Evolutionary conservation across 2,797 vertebrate genomes (phyloP).

Genomic region (Pelobates cultripes): DNA sequence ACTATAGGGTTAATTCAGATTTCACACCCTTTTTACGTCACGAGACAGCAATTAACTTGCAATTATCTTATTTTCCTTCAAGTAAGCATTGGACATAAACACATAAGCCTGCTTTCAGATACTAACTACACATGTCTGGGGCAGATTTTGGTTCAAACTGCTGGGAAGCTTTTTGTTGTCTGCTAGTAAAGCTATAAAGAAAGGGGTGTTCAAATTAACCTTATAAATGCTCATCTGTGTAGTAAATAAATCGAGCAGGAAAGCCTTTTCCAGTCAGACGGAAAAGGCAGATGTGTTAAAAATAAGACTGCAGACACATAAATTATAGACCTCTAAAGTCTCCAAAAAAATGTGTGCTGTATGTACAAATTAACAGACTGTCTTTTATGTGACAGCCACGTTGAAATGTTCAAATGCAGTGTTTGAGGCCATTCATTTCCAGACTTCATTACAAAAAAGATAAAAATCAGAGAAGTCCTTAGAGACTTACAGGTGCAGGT

Average conservation of each 20-base stretch:
- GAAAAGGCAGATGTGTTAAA: slow-evolving; percentile 48
- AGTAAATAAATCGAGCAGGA: slow-evolving; percentile 45
- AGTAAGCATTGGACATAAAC: slow-evolving; percentile 21
- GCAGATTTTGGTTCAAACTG: slow-evolving; percentile 5
- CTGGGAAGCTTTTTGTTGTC: slow-evolving; percentile 34
- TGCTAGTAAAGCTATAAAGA: slow-evolving; percentile 22
- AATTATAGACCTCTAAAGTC: slow-evolving; percentile 59
- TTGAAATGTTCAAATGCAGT: slow-evolving; percentile 43
- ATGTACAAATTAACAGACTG: slow-evolving; percentile 53
- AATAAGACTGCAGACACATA: slow-evolving; percentile 57
- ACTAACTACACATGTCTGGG: slow-evolving; percentile 5
- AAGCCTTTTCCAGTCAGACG: slow-evolving; percentile 42
- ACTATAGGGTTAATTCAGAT: slow-evolving; percentile 8
- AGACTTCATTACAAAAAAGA: slow-evolving; percentile 43
- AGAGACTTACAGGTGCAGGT: slow-evolving; percentile 38
- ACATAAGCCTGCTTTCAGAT: slow-evolving; percentile 40
- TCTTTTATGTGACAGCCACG: slow-evolving; percentile 52
- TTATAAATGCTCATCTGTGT: slow-evolving; percentile 51
- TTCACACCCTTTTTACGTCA: slow-evolving; percentile 43
- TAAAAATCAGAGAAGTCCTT: slow-evolving; percentile 45
- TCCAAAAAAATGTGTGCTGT: slow-evolving; percentile 57
- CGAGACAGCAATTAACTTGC: slow-evolving; percentile 43
- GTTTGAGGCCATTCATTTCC: slow-evolving; percentile 52
- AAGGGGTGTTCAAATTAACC: slow-evolving; percentile 42
- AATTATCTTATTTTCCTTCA: slow-evolving; percentile 39